Evolutionary conservation across 1,140 invertebrate genomes (phyloP).

Genomic region (Drosophila ercepeae): DNA sequence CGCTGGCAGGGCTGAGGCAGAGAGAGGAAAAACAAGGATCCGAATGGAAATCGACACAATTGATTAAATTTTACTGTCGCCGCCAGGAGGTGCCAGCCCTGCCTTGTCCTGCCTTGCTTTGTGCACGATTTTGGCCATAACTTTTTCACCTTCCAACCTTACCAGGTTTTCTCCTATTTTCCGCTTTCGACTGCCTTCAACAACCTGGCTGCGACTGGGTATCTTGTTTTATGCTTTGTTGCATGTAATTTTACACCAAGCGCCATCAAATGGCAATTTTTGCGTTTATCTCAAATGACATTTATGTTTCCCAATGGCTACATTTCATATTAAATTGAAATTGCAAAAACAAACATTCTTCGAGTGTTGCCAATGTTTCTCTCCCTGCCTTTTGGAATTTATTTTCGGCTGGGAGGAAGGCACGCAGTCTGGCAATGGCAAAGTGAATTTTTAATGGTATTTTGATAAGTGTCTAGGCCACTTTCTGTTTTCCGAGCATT

Average conservation of each 20-base stretch:
- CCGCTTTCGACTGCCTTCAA: slow-evolving; percentile 4
- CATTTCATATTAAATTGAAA: slow-evolving; percentile 76
- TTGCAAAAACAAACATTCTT: slow-evolving; percentile 51
- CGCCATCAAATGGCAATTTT: slow-evolving; percentile 74
- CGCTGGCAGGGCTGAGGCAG: background rate
- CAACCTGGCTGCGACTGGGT: background rate
- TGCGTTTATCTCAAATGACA: slow-evolving; percentile 79
- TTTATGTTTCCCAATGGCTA: slow-evolving; percentile 79
- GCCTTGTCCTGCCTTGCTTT: slow-evolving; percentile 35
- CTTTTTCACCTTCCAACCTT: slow-evolving; percentile 22
- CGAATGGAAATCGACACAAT: slow-evolving; percentile 53
- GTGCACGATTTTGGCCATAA: slow-evolving; percentile 26
- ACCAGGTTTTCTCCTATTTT: slow-evolving; percentile 19
- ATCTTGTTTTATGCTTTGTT: slow-evolving; percentile 38
- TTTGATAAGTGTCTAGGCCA: slow-evolving; percentile 65
- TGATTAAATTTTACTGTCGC: slow-evolving; percentile 74
- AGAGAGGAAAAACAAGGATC: slow-evolving; percentile 1
- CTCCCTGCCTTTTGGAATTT: slow-evolving; percentile 6
- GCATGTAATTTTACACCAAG: slow-evolving; percentile 52
- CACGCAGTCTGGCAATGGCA: slow-evolving; percentile 20
- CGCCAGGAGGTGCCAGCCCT: slow-evolving; percentile 53
- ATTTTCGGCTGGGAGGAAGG: background rate
- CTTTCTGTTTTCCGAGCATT: slow-evolving; percentile 18
- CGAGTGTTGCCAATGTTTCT: background rate
- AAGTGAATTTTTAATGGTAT: slow-evolving; percentile 76